Percentiles rank a stretch among this genome's conserved stretches.
Evolutionary conservation across 2,797 vertebrate genomes (phyloP).

Genomic region (Hapalemur alaotrensis): DNA sequence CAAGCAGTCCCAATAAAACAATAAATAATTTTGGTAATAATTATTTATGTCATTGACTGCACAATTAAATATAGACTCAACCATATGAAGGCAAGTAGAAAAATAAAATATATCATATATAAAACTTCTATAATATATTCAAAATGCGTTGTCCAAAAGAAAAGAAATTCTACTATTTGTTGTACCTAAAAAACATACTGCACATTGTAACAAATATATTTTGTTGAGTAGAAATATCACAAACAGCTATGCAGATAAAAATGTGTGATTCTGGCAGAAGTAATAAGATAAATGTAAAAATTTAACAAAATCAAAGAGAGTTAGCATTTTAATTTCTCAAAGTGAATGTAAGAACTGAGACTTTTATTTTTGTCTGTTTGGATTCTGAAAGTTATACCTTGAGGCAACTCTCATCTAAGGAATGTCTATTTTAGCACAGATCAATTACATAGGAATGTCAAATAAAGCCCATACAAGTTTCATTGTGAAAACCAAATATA

Average conservation of each 20-base stretch:
- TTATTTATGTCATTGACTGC: neutral
- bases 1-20: neutral
- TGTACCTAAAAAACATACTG: neutral
- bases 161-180: neutral
- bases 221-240: neutral
- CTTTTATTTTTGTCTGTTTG: neutral
- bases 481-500: conserved; percentile 28
- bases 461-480: neutral
- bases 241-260: neutral
- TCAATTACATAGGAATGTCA: conserved; percentile 14
- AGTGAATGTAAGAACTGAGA: neutral
- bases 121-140: neutral
- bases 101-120: neutral
- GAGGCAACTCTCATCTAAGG: neutral
- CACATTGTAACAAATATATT: neutral
- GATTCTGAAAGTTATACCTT: neutral
- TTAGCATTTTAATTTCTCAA: neutral
- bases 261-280: neutral
- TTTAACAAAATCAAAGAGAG: neutral
- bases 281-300: neutral
- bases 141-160: neutral
- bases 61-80: neutral
- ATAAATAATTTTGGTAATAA: neutral
- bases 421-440: conserved; percentile 33
- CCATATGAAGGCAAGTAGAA: neutral